Percentiles rank a stretch among this genome's conserved stretches.
Evolutionary conservation across 2,888 invertebrate genomes (phyloP).

Genomic region (Cerastoderma edule): DNA sequence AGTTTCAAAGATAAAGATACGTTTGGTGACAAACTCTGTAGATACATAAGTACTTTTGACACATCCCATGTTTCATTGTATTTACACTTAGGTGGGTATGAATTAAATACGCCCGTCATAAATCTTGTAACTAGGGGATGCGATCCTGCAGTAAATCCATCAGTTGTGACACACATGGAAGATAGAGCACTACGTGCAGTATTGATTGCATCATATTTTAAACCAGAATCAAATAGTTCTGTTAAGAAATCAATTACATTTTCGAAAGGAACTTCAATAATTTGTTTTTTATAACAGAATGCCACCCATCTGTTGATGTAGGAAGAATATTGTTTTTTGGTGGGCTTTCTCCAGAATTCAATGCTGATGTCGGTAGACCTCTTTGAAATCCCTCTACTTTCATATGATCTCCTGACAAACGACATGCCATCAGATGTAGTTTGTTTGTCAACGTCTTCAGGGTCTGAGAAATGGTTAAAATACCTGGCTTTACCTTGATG

Average conservation of each 20-base stretch:
- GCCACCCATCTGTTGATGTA: slow-evolving; percentile 27
- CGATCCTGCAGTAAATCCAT: slow-evolving; percentile 17
- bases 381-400: slow-evolving; percentile 3
- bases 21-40: neutral
- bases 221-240: slow-evolving; percentile 12
- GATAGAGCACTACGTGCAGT: slow-evolving; percentile 30
- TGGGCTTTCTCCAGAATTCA: slow-evolving; percentile 32
- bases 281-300: slow-evolving; percentile 33
- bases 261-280: slow-evolving; percentile 14
- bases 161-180: slow-evolving; percentile 9
- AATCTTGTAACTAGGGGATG: slow-evolving; percentile 18
- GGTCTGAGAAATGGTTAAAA: neutral
- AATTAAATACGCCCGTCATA: slow-evolving; percentile 27
- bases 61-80: slow-evolving; percentile 29
- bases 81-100: neutral
- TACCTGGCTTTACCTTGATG: neutral
- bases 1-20: slow-evolving; percentile 13
- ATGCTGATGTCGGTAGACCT: slow-evolving; percentile 38
- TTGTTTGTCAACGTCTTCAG: neutral
- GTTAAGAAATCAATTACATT: slow-evolving; percentile 24
- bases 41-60: slow-evolving; percentile 15
- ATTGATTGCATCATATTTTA: slow-evolving; percentile 32
- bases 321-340: slow-evolving; percentile 36
- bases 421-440: slow-evolving; percentile 31
- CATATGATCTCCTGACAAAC: slow-evolving; percentile 8